Evolutionary conservation across 1,140 invertebrate genomes (phyloP).

Genomic region (Penaeus japonicus): DNA sequence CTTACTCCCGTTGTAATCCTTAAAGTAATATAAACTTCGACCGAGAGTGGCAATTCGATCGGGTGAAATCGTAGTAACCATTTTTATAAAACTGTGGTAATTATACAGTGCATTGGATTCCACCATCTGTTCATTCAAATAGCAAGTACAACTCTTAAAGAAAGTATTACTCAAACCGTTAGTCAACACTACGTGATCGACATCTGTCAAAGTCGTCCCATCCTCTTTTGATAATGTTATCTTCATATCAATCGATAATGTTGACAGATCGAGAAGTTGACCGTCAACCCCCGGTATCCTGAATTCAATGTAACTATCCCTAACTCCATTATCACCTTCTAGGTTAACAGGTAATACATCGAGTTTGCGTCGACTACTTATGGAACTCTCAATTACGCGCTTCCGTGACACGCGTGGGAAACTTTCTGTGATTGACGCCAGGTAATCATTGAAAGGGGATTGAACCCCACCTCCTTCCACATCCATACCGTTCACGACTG

Average conservation of each 20-base stretch:
- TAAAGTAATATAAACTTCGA: background rate
- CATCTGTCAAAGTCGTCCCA: background rate
- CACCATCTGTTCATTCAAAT: conserved; percentile 17
- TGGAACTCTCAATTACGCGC: background rate
- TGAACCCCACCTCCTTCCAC: background rate
- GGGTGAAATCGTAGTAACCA: background rate
- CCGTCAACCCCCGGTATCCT: background rate
- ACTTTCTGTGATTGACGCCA: background rate
- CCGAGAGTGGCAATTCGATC: background rate
- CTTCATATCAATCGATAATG: background rate
- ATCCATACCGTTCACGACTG: background rate
- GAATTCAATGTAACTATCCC: background rate
- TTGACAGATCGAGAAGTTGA: background rate
- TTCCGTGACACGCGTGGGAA: background rate
- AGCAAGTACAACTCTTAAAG: conserved; percentile 3
- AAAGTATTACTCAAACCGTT: conserved; percentile 9
- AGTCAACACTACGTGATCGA: background rate
- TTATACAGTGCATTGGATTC: background rate
- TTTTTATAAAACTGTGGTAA: background rate
- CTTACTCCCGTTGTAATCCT: background rate
- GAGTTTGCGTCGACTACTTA: background rate
- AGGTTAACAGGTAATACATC: conserved; percentile 1
- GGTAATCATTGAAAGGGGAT: background rate
- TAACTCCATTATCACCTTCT: background rate
- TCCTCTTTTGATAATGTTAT: background rate